These are phyloP conservation scores for Anolis carolinensis DNA, from an alignment of 2,113 vertebrate genomes.

Conservation along the genomic window DNA sequence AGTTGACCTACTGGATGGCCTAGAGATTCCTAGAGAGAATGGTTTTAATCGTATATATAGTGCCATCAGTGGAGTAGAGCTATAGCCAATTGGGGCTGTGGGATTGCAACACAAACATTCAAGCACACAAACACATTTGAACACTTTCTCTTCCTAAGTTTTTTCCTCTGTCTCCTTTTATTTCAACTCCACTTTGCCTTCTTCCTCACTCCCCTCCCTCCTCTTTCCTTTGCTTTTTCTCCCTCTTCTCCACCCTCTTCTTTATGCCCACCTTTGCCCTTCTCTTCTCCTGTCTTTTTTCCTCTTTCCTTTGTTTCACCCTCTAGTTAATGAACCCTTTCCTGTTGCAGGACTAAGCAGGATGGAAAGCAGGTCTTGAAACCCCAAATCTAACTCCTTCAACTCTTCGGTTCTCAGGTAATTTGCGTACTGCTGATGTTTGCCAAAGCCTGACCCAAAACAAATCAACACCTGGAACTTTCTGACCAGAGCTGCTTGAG, in stretches of 20 bases:
- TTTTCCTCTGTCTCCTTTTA: background rate
- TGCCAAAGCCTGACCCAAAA: slow-evolving; percentile 6
- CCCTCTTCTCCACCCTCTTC: background rate
- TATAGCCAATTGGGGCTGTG: background rate
- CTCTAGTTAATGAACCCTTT: background rate
- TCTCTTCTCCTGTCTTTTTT: background rate
- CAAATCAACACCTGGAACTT: background rate
- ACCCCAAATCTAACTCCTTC: background rate
- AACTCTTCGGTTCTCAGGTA: background rate
- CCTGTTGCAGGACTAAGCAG: too few species aligned
- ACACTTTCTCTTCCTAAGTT: background rate
- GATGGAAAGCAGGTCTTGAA: background rate
- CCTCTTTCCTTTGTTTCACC: background rate
- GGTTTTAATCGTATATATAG: too few species aligned
- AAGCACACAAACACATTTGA: background rate
- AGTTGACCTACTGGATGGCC: too few species aligned
- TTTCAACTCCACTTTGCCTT: background rate
- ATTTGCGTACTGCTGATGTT: background rate
- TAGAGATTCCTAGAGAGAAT: too few species aligned
- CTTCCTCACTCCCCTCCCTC: background rate
- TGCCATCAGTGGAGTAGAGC: background rate
- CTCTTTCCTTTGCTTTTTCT: too few species aligned
- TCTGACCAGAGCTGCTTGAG: background rate
- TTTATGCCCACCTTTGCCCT: accelerated
- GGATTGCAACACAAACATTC: background rate